Evolutionary conservation across 2,888 invertebrate genomes (phyloP), one percentile per base, ranked within the genome.

Genomic region (Trissonchulus sp.): DNA sequence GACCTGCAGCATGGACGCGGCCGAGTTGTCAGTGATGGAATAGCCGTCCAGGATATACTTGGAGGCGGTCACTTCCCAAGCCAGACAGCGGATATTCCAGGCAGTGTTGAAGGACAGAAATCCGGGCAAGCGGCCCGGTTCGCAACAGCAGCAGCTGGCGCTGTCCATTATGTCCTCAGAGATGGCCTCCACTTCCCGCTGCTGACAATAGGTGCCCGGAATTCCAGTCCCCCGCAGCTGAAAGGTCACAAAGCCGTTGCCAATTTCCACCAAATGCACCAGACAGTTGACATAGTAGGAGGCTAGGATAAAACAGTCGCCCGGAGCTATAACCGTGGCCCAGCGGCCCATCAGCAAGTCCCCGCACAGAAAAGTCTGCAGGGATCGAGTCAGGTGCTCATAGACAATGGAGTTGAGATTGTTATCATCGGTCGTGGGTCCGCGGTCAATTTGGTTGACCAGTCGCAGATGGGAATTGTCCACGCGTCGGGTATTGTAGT

Each of bases 341-440:
- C 98, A 99, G 18, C 98, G 89, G 0, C 88, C 96, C 81, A 97
- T 87, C 79, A 91, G 89, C 60, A 97, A 88, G 85, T 97, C 97
- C 0, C 97, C 97, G 84, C 93, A 96, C 2, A 99, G 88, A 38
- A 94, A 94, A 85, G 95, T 94, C 84, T 99, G 98, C 77, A 99
- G 87, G 1, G 96, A 96, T 1, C 97, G 89, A 0, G 98, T 98
- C 73, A 99, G 88, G 85, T 99, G 99, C 86, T 99, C 99, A 85
- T 99, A 99, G 88, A 99, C 99, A 83, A 99, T 97, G 0, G 97
- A 96, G 86, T 99, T 99, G 74, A 99, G 86, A 86, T 99, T 99
- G 86, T 97, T 97, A 85, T 99, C 98, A 74, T 83, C 83, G n/a
- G 83, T 81, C 1, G 75, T 71, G 2, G 75, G 74, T 28, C 96